Evolutionary conservation across 2,113 vertebrate genomes (phyloP).

Genomic region (Tachysurus vachellii): DNA sequence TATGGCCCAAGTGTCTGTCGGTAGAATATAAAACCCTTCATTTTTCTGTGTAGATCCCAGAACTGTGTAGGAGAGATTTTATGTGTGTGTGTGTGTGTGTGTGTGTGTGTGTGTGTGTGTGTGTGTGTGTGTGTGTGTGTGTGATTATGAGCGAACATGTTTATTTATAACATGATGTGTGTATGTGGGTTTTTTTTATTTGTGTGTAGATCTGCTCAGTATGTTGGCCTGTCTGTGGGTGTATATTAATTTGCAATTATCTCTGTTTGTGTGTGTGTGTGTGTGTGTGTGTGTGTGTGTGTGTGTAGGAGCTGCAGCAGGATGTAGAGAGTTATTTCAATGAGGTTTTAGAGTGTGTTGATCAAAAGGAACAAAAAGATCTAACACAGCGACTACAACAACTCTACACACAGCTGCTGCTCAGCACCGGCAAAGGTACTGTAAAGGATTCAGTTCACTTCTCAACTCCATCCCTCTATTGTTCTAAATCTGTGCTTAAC

Average conservation of each 20-base stretch:
- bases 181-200: neutral
- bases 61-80: too few species aligned
- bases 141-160: neutral
- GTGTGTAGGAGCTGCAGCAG: slow-evolving; percentile 72
- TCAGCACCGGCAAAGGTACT: slow-evolving; percentile 65
- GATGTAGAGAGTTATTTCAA: slow-evolving; percentile 78
- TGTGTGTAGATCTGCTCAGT: slow-evolving; percentile 26
- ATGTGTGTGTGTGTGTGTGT: slow-evolving; percentile 38
- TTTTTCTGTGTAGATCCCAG: too few species aligned
- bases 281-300: slow-evolving; percentile 34
- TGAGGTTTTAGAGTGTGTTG: slow-evolving; percentile 76
- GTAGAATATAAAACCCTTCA: too few species aligned
- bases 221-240: slow-evolving; percentile 24
- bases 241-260: slow-evolving; percentile 52
- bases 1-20: too few species aligned
- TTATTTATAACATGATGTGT: neutral
- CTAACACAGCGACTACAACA: slow-evolving; percentile 70
- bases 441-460: neutral
- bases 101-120: slow-evolving; percentile 34
- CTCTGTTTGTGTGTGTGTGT: slow-evolving; percentile 18
- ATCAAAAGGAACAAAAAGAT: slow-evolving; percentile 60
- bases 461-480: slow-evolving; percentile 40
- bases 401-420: slow-evolving; percentile 76
- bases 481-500: neutral
- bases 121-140: slow-evolving; percentile 17